Evolutionary conservation across 37 sponge, comb jelly and placozoan genomes (phyloP), one percentile per base, ranked within the genome.

Genomic region (Ianthella basta): DNA sequence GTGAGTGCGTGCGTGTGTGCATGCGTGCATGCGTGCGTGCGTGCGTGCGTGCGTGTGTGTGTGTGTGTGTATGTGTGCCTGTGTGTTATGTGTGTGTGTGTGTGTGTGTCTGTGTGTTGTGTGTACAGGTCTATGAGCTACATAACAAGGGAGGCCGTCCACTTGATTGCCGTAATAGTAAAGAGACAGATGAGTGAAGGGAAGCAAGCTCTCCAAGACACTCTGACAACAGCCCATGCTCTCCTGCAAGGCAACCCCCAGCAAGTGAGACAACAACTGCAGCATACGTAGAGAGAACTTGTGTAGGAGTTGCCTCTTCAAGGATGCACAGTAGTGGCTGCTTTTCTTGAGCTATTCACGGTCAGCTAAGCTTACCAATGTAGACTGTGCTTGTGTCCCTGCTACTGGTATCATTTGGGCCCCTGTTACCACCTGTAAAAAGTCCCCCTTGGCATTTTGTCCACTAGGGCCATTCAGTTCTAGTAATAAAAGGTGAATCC

Each of bases 1-100:
- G 63, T 61, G 63, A 13, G 63, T 61, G 63, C 10, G 63, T 61
- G 63, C 10, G 63, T 61, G 63, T 61, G 63, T 61, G 63, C 10
- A 12, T 61, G 63, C 10, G 63, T 61, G 63, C 10, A 12, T 61
- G 63, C 25, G 63, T 61, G 63, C 4, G 35, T 30, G 70, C 27
- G 70, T 69, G 70, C 27, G 34, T 6, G 70, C 27, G 34, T 69
- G 70, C 34, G 70, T 69, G 70, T 69, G 70, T 69, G 63, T 61
- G 63, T 61, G 63, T 61, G 59, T 56, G 59, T 56, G 59, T 56
- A 18, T 56, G 59, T 56, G 59, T 56, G 59, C n/a, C n/a, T n/a
- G n/a, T n/a, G n/a, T n/a, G n/a, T n/a, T n/a, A n/a, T n/a, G n/a
- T n/a, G n/a, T 56, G 59, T 56, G 59, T 56, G n/a, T n/a, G n/a